These are phyloP conservation scores for Anabacerthia variegaticeps DNA, from an alignment of 2,797 vertebrate species.

Conservation along the genomic window DNA sequence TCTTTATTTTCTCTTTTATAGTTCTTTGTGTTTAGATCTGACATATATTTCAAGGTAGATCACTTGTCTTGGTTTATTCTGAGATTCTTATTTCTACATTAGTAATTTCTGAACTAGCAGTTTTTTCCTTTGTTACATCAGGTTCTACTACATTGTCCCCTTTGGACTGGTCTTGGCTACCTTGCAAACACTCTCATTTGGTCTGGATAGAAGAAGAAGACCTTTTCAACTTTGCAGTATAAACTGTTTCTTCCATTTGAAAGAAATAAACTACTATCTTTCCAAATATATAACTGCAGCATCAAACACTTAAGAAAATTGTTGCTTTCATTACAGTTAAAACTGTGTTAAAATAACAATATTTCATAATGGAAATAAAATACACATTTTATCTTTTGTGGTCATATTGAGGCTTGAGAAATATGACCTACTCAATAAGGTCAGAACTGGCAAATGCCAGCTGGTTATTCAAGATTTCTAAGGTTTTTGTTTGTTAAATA, in stretches of 20 bases:
- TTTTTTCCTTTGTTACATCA: neutral
- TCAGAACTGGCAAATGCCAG: neutral
- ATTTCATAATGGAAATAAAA: neutral
- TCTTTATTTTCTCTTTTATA: neutral
- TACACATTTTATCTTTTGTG: neutral
- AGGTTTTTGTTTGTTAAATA: neutral
- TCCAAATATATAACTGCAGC: neutral
- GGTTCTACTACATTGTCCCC: neutral
- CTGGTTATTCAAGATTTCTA: neutral
- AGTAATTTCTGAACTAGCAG: neutral
- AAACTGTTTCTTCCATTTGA: neutral
- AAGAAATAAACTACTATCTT: neutral
- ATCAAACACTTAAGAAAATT: neutral
- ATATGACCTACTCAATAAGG: neutral
- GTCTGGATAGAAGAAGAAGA: neutral
- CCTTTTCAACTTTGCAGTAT: neutral
- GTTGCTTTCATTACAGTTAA: neutral
- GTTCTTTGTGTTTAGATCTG: neutral
- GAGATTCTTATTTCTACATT: neutral
- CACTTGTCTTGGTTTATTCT: neutral
- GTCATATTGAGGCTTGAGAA: neutral
- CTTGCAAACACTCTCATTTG: neutral
- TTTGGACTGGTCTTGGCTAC: neutral
- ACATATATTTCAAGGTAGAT: neutral
- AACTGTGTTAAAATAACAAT: neutral